Base-by-base conservation (phyloP, 2,113 vertebrate genomes). In the Microcebus murinus region DNA sequence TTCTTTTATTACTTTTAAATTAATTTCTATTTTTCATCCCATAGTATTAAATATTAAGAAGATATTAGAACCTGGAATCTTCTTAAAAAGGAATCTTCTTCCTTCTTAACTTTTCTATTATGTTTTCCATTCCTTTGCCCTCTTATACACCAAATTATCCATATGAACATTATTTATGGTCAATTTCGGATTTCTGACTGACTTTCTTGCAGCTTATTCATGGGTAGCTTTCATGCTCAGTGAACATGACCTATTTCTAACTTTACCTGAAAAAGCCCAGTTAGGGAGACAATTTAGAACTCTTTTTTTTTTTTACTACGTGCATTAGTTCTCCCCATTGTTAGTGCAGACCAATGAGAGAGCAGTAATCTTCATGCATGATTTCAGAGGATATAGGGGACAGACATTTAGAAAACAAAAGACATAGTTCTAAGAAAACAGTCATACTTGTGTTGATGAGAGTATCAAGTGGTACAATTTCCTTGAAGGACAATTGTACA, bases 171-270 rank as follows among this genome's bases (percentile, higher is more conserved):
- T 71, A 67, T n/a, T 42, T 59, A 52, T 86, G 23, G 42, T 86
- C 68, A 82, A 11, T 57, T 84, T 90, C 42, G 67, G 61, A 73
- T 74, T 92, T 84, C 82, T 31, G n/a, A 20, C 82, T 90, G 50
- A 73, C 63, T 48, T 71, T 92, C 55, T 85, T 80, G 17, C 57
- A 84, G 39, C 71, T 68, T 81, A 59, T 42, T 85, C 31, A 91
- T 45, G 25, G 73, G 79, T 31, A 90, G 27, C 42, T 79, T 96
- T 87, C 96, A 86, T 50, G 50, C 63, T 91, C 42, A 90, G 13
- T 95, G 63, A 90, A 92, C 57, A 74, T 36, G n/a, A 90, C 80
- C 73, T 94, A 94, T 84, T 97, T 92, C 93, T 76, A 92, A 90
- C 50, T 91, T 65, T 50, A n/a, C 29, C 73, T 42, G 31, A 55